phyloP scores from a whole-genome alignment of 1,140 invertebrate species.

The Brachionus asplanchnoidis region DNA sequence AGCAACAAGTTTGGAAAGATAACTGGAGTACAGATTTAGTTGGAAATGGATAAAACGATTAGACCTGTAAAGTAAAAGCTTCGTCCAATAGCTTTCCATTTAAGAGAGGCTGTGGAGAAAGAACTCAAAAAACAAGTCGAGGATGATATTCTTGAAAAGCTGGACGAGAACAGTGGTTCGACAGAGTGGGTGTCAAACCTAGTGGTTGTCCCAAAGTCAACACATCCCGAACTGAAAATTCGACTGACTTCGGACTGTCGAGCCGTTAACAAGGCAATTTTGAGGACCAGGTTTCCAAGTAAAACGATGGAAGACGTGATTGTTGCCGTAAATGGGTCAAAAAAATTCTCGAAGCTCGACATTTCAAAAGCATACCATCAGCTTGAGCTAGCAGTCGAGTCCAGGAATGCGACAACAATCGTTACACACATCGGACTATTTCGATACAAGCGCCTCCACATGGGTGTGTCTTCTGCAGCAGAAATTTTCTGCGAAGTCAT shows the following conservation, averaged over 20 bases:
- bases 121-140: neutral
- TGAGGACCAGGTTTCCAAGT: slow-evolving; percentile 45
- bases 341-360: slow-evolving; percentile 46
- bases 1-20: neutral
- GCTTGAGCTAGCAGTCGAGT: slow-evolving; percentile 45
- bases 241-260: neutral
- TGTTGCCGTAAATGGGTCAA: slow-evolving; percentile 44
- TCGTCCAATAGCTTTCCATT: neutral
- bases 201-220: neutral
- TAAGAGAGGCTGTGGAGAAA: neutral
- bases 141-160: neutral
- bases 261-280: slow-evolving; percentile 46
- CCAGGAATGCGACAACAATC: slow-evolving; percentile 33
- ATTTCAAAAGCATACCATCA: slow-evolving; percentile 47
- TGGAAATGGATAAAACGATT: neutral
- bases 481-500: neutral
- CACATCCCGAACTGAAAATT: neutral
- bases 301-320: slow-evolving; percentile 48
- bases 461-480: neutral
- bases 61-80: neutral
- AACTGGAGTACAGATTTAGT: neutral
- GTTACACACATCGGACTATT: neutral
- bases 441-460: neutral
- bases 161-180: neutral
- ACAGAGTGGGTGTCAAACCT: neutral